A percentile compares a stretch with the other conserved stretches of the same genome.
Evolutionary conservation across 2,888 invertebrate species (phyloP).

Genomic region (Epirrita christyi): DNA sequence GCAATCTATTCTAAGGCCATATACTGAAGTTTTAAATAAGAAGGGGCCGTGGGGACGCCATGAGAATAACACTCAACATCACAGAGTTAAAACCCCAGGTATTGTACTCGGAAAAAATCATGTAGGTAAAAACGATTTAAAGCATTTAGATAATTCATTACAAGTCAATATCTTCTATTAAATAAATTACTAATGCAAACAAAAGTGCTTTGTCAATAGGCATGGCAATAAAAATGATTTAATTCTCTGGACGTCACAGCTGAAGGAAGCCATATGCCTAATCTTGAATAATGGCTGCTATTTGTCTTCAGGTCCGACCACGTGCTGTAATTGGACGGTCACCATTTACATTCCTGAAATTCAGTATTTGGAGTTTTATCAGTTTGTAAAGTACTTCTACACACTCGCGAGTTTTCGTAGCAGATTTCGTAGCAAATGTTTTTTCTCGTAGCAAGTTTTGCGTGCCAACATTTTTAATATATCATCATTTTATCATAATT

Average conservation of each 20-base stretch:
- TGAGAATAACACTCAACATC: too few relatives aligned
- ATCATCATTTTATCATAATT: too few relatives aligned
- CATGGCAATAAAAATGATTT: conserved; percentile 47
- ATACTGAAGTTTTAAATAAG: too few relatives aligned
- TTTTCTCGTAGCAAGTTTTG: neutral
- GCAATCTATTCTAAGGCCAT: too few relatives aligned
- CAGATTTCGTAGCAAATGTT: conserved; percentile 5
- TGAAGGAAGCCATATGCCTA: conserved; percentile 51
- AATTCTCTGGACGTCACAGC: conserved; percentile 46
- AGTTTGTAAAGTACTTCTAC: neutral
- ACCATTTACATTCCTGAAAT: conserved; percentile 35
- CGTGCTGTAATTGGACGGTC: conserved; percentile 62
- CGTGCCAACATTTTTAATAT: too few relatives aligned
- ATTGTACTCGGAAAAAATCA: too few relatives aligned
- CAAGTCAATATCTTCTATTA: too few relatives aligned
- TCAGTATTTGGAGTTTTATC: conserved; percentile 6
- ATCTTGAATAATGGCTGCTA: conserved; percentile 70
- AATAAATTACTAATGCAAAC: conserved; percentile 13
- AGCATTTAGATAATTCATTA: too few relatives aligned
- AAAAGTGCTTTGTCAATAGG: conserved; percentile 16
- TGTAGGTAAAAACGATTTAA: too few relatives aligned
- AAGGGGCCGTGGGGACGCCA: too few relatives aligned
- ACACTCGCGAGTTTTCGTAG: neutral
- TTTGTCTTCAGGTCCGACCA: conserved; percentile 62
- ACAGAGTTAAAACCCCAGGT: too few relatives aligned